Conservation (phyloP, 2,888 invertebrate genomes). For the Sesia apiformis region DNA sequence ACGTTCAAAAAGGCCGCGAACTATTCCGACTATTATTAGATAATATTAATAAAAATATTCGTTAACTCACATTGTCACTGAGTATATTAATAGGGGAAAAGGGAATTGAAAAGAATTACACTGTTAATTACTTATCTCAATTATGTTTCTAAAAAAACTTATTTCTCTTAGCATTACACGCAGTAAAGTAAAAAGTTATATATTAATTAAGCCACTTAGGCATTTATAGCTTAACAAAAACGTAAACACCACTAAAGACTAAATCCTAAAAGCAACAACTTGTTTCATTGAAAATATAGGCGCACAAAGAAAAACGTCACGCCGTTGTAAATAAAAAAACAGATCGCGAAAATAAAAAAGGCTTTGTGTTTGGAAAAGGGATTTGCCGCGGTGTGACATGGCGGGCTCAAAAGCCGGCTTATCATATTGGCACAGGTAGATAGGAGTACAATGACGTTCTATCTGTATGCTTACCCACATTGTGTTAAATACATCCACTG, state of each 20-base stretch:
- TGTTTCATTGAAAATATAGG: slow-evolving; percentile 8
- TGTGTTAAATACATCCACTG: not conserved
- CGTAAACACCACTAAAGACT: not conserved
- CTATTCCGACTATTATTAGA: too few relatives aligned
- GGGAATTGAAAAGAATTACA: too few relatives aligned
- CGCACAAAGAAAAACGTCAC: slow-evolving; percentile 16
- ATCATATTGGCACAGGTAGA: slow-evolving; percentile 38
- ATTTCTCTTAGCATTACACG: too few relatives aligned
- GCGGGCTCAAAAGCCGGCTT: slow-evolving; percentile 30
- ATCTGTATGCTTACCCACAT: not conserved
- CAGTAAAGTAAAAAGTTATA: too few relatives aligned
- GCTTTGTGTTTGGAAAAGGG: slow-evolving; percentile 39
- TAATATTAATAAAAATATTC: too few relatives aligned
- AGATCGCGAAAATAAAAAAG: slow-evolving; percentile 31
- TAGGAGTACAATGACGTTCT: slow-evolving; percentile 2
- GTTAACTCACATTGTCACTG: too few relatives aligned
- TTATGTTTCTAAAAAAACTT: too few relatives aligned
- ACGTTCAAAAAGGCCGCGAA: too few relatives aligned
- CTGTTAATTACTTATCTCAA: too few relatives aligned
- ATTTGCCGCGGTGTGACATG: slow-evolving; percentile 47
- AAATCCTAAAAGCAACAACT: not conserved
- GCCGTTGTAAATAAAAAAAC: slow-evolving; percentile 37
- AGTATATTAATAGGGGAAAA: too few relatives aligned
- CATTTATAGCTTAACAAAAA: too few relatives aligned
- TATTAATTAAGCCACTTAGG: too few relatives aligned